phyloP scores from a whole-genome alignment of 2,797 vertebrate genomes.

The Garrulus glandarius region DNA sequence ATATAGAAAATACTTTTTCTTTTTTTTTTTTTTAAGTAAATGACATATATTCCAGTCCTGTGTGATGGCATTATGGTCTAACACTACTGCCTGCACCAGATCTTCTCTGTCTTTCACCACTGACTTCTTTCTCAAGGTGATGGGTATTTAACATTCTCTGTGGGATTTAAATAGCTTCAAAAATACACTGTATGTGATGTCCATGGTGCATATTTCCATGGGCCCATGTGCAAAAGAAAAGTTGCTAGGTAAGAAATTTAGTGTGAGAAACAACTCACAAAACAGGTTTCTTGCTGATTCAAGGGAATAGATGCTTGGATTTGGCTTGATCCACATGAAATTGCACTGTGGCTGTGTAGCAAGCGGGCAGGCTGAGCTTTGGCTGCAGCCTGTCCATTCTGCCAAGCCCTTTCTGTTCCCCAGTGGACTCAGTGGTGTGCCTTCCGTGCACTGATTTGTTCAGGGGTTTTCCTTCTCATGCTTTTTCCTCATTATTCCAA shows the following conservation, averaged over 20 bases:
- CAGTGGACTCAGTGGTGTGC: neutral
- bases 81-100: neutral
- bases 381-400: neutral
- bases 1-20: neutral
- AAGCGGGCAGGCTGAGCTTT: neutral
- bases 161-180: neutral
- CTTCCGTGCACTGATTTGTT: neutral
- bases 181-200: neutral
- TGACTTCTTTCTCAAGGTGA: neutral
- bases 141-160: neutral
- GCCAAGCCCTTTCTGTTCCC: neutral
- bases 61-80: neutral
- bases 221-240: neutral
- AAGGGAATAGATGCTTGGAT: neutral
- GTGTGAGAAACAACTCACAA: neutral
- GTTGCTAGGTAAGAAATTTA: neutral
- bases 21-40: accelerated
- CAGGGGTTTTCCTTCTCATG: neutral
- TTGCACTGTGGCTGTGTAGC: neutral
- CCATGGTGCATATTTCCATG: neutral
- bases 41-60: neutral
- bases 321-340: neutral
- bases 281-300: neutral
- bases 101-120: neutral
- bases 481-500: neutral